These are phyloP conservation scores for Elaphurus davidianus DNA, from an alignment of 2,113 vertebrate species.

Conservation along the genomic window DNA sequence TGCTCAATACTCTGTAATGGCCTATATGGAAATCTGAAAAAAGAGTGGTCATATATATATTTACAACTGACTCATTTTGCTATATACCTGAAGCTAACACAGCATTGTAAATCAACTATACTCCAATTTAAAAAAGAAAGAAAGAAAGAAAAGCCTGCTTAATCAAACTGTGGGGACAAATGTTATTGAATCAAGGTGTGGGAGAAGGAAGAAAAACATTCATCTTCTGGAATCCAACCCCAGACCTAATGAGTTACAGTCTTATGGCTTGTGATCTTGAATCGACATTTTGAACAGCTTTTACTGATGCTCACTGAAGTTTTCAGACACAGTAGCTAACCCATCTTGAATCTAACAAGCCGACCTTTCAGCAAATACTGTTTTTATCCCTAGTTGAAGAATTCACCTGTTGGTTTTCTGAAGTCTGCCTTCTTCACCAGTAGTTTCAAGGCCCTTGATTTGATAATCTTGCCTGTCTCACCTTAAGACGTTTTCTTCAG, in stretches of 20 bases:
- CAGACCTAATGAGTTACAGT: not conserved
- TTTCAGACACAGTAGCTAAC: not conserved
- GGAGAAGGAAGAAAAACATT: not conserved
- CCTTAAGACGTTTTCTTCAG: not conserved
- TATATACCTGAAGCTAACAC: not conserved
- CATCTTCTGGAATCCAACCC: not conserved
- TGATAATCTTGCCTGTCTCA: not conserved
- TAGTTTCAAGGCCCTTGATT: not conserved
- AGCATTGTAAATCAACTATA: not conserved
- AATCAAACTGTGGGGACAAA: not conserved
- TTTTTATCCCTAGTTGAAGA: not conserved
- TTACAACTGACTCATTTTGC: not conserved
- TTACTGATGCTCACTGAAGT: not conserved
- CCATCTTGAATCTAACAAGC: not conserved
- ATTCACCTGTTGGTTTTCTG: not conserved
- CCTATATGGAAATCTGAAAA: not conserved
- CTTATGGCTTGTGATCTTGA: not conserved
- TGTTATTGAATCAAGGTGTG: not conserved
- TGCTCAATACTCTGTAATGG: not conserved
- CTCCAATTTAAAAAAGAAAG: not conserved
- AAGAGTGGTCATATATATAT: not conserved
- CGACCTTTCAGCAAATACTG: not conserved
- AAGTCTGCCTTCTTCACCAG: not conserved
- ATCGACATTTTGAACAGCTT: not conserved
- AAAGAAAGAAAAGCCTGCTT: not conserved